phyloP scores from a whole-genome alignment of 2,888 invertebrate genomes.

The Podotricha telesiphe region DNA sequence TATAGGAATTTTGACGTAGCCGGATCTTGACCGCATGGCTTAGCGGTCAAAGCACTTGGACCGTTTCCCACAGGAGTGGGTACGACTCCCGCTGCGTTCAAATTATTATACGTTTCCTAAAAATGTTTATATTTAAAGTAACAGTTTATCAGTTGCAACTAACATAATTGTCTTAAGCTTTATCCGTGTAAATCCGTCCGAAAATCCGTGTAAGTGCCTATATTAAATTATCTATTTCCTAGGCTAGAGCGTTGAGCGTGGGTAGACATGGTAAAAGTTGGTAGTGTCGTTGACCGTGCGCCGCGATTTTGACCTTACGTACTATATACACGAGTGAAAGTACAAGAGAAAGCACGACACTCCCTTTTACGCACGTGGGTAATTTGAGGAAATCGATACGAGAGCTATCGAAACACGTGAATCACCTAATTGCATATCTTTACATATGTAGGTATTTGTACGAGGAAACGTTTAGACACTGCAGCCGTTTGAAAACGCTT shows the following conservation, averaged over 20 bases:
- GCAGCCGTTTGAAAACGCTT: not conserved
- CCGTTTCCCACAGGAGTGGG: too few relatives aligned
- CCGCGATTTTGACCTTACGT: conserved; percentile 54
- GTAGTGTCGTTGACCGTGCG: conserved; percentile 51
- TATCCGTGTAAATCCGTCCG: too few relatives aligned
- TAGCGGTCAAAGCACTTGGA: too few relatives aligned
- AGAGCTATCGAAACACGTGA: conserved; percentile 34
- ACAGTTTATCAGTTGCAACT: too few relatives aligned
- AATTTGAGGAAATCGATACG: conserved; percentile 45
- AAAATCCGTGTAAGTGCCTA: not conserved
- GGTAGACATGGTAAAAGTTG: conserved; percentile 58
- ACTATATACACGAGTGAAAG: conserved; percentile 64
- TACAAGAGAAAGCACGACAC: conserved; percentile 59
- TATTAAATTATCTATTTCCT: conserved; percentile 23
- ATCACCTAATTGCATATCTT: conserved; percentile 23
- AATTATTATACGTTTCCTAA: too few relatives aligned
- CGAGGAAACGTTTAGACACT: not conserved
- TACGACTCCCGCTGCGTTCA: too few relatives aligned
- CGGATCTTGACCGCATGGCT: too few relatives aligned
- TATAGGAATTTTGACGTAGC: too few relatives aligned
- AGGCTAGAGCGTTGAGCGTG: conserved; percentile 33
- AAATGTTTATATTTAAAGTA: too few relatives aligned
- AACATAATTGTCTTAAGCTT: too few relatives aligned
- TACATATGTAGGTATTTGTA: conserved; percentile 19
- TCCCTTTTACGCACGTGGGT: conserved; percentile 50